Conservation (phyloP, 2,797 vertebrate genomes). For the Myotis pilosus region DNA sequence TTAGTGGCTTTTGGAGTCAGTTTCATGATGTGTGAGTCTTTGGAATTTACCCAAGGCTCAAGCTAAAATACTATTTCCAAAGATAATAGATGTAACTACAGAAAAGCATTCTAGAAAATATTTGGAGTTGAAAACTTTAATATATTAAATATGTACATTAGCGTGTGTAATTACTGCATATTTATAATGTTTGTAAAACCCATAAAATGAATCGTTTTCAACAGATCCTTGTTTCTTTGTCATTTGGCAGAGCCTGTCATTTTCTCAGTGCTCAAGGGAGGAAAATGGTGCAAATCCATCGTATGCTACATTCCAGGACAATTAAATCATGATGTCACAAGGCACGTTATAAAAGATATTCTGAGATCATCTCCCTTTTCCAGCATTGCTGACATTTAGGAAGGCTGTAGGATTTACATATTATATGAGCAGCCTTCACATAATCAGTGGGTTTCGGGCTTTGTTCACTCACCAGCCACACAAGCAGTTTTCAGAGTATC, state of each 20-base stretch:
- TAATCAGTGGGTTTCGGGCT: not conserved
- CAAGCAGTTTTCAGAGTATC: not conserved
- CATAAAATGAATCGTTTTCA: not conserved
- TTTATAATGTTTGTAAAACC: conserved; percentile 30
- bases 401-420: not conserved
- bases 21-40: not conserved
- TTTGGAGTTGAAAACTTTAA: not conserved
- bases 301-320: not conserved
- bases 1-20: conserved; percentile 28
- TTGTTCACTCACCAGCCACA: not conserved
- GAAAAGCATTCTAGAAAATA: conserved; percentile 19
- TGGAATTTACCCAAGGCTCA: conserved; percentile 39
- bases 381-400: not conserved
- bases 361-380: not conserved
- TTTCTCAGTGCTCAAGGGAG: not conserved
- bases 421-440: not conserved
- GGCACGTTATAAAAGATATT: not conserved
- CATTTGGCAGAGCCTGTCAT: not conserved
- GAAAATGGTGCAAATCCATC: not conserved
- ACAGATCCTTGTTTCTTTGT: not conserved
- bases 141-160: not conserved
- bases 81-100: not conserved
- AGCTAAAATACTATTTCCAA: conserved; percentile 27
- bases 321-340: not conserved
- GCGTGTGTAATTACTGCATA: conserved; percentile 12